Evolutionary conservation across 2,113 vertebrate genomes (phyloP).

Genomic region (Recurvirostra avosetta): DNA sequence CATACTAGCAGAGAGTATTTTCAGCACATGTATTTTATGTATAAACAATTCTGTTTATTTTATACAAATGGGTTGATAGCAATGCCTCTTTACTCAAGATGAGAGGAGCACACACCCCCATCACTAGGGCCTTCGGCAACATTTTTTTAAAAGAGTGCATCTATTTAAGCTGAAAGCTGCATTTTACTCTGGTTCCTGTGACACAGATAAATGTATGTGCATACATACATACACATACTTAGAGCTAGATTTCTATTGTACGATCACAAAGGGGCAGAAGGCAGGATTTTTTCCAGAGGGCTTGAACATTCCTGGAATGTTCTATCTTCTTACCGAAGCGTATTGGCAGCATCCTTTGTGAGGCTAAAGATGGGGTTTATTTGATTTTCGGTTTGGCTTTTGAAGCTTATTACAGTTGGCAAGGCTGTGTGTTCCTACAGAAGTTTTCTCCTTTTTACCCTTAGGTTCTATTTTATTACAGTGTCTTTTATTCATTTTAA

Average conservation of each 20-base stretch:
- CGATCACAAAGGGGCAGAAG: neutral
- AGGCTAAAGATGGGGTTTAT: neutral
- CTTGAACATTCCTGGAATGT: neutral
- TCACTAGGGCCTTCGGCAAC: neutral
- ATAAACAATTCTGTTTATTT: neutral
- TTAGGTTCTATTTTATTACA: slow-evolving; percentile 10
- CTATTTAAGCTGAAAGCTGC: neutral
- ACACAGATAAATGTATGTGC: neutral
- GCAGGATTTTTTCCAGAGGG: neutral
- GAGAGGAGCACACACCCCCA: neutral
- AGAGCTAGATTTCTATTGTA: neutral
- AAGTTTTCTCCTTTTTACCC: neutral
- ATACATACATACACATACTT: fast-evolving
- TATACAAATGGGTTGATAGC: neutral
- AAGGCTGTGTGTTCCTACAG: neutral
- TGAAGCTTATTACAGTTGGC: slow-evolving; percentile 31
- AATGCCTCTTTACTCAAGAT: neutral
- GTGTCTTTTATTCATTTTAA: slow-evolving; percentile 8
- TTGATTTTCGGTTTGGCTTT: slow-evolving; percentile 1
- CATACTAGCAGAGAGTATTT: neutral
- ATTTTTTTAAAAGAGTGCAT: neutral
- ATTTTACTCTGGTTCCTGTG: neutral
- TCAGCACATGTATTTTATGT: neutral
- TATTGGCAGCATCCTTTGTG: neutral
- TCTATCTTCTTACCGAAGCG: neutral